Evolutionary conservation across 1,140 invertebrate species (phyloP).

Genomic region (Centruroides sculpturatus): DNA sequence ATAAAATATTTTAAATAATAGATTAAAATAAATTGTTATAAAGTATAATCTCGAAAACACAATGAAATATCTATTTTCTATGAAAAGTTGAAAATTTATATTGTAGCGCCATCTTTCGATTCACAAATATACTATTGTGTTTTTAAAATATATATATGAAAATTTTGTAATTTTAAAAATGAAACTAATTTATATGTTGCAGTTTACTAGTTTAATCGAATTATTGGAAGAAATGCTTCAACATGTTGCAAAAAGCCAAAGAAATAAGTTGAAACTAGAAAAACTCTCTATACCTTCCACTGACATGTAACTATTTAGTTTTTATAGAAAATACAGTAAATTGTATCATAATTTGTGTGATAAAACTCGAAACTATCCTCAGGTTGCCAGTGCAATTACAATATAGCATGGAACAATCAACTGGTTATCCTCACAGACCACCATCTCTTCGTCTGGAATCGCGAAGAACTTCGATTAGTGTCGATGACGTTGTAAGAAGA

Average conservation of each 20-base stretch:
- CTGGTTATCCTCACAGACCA: constrained; percentile 20
- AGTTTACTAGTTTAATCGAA: constrained; percentile 21
- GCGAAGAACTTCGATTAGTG: constrained; percentile 20
- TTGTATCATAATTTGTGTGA: neutral
- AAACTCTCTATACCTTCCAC: constrained; percentile 20
- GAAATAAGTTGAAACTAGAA: constrained; percentile 22
- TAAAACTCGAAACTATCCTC: no score
- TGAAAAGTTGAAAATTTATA: no score
- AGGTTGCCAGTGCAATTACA: constrained; percentile 14
- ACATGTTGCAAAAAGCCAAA: constrained; percentile 20
- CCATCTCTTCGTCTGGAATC: constrained; percentile 19
- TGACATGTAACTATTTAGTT: constrained; percentile 15
- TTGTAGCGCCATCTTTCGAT: no score
- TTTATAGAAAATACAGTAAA: neutral
- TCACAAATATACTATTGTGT: no score
- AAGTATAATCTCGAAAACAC: no score
- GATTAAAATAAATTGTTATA: no score
- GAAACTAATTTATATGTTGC: neutral
- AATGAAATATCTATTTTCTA: no score
- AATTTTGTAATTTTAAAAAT: no score
- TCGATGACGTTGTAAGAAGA: constrained; percentile 22
- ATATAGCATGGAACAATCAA: constrained; percentile 14
- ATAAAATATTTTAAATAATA: no score
- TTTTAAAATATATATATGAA: no score
- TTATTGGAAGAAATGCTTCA: constrained; percentile 22